Evolutionary conservation across 2,113 vertebrate genomes (phyloP), one percentile per base, ranked within the genome.

Genomic region (Chamaea fasciata): DNA sequence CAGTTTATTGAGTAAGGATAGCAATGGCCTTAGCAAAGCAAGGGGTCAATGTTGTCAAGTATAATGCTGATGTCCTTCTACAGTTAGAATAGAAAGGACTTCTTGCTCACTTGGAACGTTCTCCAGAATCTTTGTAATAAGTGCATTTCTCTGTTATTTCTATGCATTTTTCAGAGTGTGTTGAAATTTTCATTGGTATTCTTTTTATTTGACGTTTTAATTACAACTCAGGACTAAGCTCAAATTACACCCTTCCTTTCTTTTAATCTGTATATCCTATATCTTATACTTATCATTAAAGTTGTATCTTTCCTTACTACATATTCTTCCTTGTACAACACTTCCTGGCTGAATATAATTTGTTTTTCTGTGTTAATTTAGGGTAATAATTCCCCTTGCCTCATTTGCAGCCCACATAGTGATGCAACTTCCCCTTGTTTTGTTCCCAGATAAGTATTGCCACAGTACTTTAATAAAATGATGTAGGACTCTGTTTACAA

Each of bases 361-460:
- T 89, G 59, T 55, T 92, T 91, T 78, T 79, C 82, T 89, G 17
- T 68, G 24, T 89, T 79, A 83, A 94, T 95, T 93, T 71, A 77
- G 71, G 70, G 49, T 93, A 90, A 92, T 74, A 62, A 35, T 74
- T 95, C 91, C 80, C 35, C 74, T 87, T 89, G 68, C 60, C 47
- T 85, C 69, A 74, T 77, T 93, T 94, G 52, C 56, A 93, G 78
- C 83, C 87, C 89, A 93, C 78, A 89, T 52, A 89, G 62, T 92
- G 92, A 92, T 90, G 93, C 74, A 95, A 91, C 76, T 94, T 92
- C 75, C 76, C 67, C 90, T 89, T 91, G 74, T 89, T 94, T 94
- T 95, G 69, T 71, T 92, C 46, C 76, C 81, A 92, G 53, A 85
- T 91, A 92, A 62, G 87, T 79, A 77, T 59, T 94, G 62, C 93